Conservation (phyloP, 2,113 vertebrate genomes). For the Bos indicus region DNA sequence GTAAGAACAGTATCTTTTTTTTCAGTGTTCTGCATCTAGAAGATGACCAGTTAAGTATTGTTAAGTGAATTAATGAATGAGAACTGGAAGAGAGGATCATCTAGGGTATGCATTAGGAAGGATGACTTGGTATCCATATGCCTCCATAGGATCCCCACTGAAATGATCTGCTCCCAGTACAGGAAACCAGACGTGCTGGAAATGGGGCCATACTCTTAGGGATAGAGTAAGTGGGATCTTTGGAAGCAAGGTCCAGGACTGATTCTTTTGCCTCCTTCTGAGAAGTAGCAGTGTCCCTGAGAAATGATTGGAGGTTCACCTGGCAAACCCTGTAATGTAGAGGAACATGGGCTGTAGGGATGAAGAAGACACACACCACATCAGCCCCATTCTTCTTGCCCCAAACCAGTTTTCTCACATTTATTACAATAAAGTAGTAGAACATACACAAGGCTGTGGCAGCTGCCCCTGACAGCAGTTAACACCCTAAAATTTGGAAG, state of each 20-base stretch:
- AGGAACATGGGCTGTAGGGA: not conserved
- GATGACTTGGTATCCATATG: not conserved
- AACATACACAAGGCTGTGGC: not conserved
- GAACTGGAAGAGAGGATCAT: not conserved
- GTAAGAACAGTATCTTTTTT: not conserved
- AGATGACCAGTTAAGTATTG: not conserved
- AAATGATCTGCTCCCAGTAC: not conserved
- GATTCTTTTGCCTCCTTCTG: not conserved
- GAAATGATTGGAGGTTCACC: not conserved
- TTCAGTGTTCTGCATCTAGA: not conserved
- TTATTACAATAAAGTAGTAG: not conserved
- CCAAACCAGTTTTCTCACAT: not conserved
- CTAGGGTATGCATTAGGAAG: not conserved
- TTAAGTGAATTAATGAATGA: constrained; percentile 19
- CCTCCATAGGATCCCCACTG: not conserved
- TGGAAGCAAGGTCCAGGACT: not conserved
- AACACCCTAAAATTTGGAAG: not conserved
- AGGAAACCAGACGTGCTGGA: not conserved
- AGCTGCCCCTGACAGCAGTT: not conserved
- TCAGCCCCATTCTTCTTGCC: not conserved
- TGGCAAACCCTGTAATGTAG: not conserved
- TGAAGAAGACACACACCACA: not conserved
- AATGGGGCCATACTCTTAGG: not conserved
- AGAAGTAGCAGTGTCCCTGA: not conserved
- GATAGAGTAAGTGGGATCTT: not conserved